Conservation (phyloP, 2,113 vertebrate species). For the Melanerpes formicivorus region DNA sequence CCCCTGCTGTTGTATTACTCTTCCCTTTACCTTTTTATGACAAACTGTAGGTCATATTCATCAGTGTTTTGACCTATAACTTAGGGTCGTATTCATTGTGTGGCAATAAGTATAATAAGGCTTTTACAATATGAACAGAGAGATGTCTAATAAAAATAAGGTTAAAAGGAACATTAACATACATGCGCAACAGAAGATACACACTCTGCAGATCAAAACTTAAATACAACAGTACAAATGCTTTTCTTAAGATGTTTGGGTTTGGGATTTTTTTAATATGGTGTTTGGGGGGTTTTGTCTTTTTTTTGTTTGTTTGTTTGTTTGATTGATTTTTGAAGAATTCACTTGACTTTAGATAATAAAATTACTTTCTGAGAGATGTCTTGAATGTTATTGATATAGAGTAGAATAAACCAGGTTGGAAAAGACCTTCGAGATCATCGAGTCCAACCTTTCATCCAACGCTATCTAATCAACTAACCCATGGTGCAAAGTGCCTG, state of each 20-base stretch:
- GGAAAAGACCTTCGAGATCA: too few species aligned
- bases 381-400: background rate
- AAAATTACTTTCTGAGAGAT: background rate
- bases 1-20: background rate
- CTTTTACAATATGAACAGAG: conserved; percentile 28
- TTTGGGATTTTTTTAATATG: accelerated
- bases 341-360: background rate
- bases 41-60: conserved; percentile 36
- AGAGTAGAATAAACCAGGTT: too few species aligned
- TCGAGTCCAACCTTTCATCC: too few species aligned
- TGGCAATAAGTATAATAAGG: conserved; percentile 32
- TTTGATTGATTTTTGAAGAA: accelerated
- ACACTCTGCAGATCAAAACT: background rate
- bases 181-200: background rate
- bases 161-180: background rate
- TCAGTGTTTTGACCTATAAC: conserved; percentile 26
- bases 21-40: conserved; percentile 32
- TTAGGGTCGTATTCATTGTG: background rate
- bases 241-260: accelerated
- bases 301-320: background rate
- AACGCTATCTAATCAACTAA: too few species aligned
- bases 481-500: too few species aligned
- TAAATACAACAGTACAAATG: background rate
- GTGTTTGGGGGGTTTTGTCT: too few species aligned
- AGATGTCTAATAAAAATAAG: conserved; percentile 11